Base-by-base conservation (phyloP, 2,113 vertebrate genomes). In the Protobothrops flavoviridis region DNA sequence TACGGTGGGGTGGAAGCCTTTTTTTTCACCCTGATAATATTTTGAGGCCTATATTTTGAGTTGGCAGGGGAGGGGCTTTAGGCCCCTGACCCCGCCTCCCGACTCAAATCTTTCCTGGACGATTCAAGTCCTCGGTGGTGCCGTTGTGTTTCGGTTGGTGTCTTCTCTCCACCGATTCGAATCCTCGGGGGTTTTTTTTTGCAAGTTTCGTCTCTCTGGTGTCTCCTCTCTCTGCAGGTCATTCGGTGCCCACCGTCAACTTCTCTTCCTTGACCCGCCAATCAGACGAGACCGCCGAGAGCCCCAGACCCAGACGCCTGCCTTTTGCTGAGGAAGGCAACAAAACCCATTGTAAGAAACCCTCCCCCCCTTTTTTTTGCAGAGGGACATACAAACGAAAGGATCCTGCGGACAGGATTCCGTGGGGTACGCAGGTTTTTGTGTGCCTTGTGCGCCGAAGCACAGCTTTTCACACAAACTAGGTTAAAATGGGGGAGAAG, bases 271-370 rank as follows among this genome's bases (percentile, higher is more conserved):
- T 90, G 13, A 39, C 90, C 29, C 15, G 7, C 33, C 92, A 39
- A 12, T 69, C 12, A 6, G 53, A 26, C 24, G 43, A 7, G 33
- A 20, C 26, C 3, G 0, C 21, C 1, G 12, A 39, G 12, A 45
- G 11, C 5, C 45, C 10, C 29, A 39, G 0, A 1, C 17, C 39
- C 10, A 10, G 81, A 13, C 5, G 1, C 26, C 2, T 0, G 2
- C 43, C 48, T 55, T 57, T 85, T 29, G 53, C 4, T 0, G 64
- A 1, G 7, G 50, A 52, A n/a, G 24, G 26, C 6, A n/a, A 53
- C 11, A 1, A 59, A 5, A 8, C 13, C 45, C 2, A 2, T 1
- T 29, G 92, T 93, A 90, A 90, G 92, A 6, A n/a, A 10, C 0
- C 1, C 0, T 15, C 11, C 48, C 6, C 4, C 45, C 3, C 0